A percentile compares a stretch with the other conserved stretches of the same genome.
Conservation (phyloP, 1,140 invertebrate genomes). For the Neuroterus valhalla region DNA sequence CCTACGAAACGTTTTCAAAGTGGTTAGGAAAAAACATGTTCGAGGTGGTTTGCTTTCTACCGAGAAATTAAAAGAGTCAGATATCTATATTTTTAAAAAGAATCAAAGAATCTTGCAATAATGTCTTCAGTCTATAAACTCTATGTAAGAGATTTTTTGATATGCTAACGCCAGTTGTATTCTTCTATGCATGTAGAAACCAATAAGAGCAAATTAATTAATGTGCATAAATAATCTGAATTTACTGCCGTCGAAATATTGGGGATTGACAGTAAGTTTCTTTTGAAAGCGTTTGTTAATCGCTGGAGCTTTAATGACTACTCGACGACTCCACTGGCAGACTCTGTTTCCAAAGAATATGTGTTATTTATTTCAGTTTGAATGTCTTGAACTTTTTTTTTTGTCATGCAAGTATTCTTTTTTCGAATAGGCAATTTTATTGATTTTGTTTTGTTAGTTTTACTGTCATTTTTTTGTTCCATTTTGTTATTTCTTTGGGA, state of each 20-base stretch:
- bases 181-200: constrained; percentile 4
- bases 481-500: background rate
- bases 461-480: constrained; percentile 10
- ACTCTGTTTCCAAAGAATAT: constrained; percentile 56
- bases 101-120: constrained; percentile 17
- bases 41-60: background rate
- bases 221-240: constrained; percentile 49
- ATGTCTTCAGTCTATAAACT: constrained; percentile 1
- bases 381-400: background rate
- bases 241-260: constrained; percentile 41
- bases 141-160: constrained; percentile 14
- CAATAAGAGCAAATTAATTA: constrained; percentile 52
- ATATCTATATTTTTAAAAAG: constrained; percentile 28
- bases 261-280: background rate
- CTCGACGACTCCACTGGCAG: constrained; percentile 59
- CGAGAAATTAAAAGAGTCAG: background rate
- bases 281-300: constrained; percentile 14
- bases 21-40: background rate
- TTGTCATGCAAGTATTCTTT: constrained; percentile 36
- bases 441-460: constrained; percentile 43
- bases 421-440: constrained; percentile 35
- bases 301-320: constrained; percentile 32
- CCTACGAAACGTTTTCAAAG: constrained; percentile 7
- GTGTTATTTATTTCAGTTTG: constrained; percentile 28
- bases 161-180: constrained; percentile 8